These are phyloP conservation scores for Knipowitschia caucasica DNA, from an alignment of 2,797 vertebrate species.

Conservation along the genomic window DNA sequence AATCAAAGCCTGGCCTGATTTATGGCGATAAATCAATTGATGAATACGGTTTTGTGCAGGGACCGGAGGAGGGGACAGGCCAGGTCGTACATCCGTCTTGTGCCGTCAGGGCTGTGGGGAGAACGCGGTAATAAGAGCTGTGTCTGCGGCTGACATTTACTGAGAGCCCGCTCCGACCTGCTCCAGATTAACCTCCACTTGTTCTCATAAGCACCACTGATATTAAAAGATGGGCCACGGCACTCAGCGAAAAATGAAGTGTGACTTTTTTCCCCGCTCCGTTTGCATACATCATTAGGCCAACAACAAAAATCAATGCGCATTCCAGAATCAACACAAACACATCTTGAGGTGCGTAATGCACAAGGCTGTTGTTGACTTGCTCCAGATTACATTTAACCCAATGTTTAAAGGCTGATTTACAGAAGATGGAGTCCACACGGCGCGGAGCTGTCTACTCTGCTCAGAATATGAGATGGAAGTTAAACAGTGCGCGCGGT, in stretches of 20 bases:
- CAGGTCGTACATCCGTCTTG: constrained; percentile 69
- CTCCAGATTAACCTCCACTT: constrained; percentile 74
- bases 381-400: constrained; percentile 68
- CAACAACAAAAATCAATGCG: constrained; percentile 65
- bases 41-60: constrained; percentile 66
- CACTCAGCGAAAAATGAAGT: constrained; percentile 40
- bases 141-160: constrained; percentile 78
- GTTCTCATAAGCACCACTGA: constrained; percentile 61
- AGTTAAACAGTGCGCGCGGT: constrained; percentile 74
- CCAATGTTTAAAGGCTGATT: constrained; percentile 73
- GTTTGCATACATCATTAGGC: constrained; percentile 68
- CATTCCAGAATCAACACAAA: constrained; percentile 71
- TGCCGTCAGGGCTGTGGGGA: constrained; percentile 67
- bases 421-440: constrained; percentile 70
- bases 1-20: constrained; percentile 75
- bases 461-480: constrained; percentile 79
- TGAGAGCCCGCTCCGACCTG: constrained; percentile 63
- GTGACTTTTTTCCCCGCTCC: constrained; percentile 55
- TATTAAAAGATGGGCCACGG: constrained; percentile 60
- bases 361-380: constrained; percentile 64
- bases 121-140: constrained; percentile 72
- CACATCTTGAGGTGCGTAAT: constrained; percentile 57
- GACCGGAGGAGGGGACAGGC: constrained; percentile 43
- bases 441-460: constrained; percentile 55
- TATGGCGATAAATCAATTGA: constrained; percentile 77